Evolutionary conservation across 2,888 invertebrate genomes (phyloP).

Genomic region (Scelioninae gen. 2): DNA sequence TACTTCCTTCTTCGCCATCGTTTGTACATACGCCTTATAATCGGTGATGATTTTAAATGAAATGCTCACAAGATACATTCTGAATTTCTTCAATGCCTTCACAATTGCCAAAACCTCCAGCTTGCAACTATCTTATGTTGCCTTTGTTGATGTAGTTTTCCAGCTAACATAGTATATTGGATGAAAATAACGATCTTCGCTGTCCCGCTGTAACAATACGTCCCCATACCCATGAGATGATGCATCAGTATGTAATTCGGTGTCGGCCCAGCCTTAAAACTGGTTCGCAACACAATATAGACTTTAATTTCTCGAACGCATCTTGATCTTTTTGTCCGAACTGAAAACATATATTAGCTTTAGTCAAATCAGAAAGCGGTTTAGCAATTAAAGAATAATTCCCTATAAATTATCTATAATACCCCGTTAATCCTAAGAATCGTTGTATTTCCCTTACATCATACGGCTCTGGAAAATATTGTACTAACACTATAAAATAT

Average conservation of each 20-base stretch:
- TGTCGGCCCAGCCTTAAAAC: no score
- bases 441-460: constrained; percentile 41
- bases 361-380: constrained; percentile 35
- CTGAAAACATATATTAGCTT: constrained; percentile 6
- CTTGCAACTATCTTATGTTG: neutral
- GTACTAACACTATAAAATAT: constrained; percentile 31
- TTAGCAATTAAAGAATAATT: constrained; percentile 23
- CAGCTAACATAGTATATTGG: constrained; percentile 30
- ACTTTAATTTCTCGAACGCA: constrained; percentile 53
- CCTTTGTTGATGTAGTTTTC: constrained; percentile 11
- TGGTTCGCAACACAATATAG: neutral
- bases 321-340: constrained; percentile 4
- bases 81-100: neutral
- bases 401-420: constrained; percentile 1
- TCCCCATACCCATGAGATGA: constrained; percentile 8
- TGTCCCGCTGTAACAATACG: neutral
- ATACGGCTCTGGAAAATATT: constrained; percentile 48
- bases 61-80: constrained; percentile 1
- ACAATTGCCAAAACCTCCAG: constrained; percentile 1
- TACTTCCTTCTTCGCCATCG: constrained; percentile 3
- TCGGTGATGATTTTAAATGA: constrained; percentile 14
- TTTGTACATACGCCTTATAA: constrained; percentile 1
- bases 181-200: constrained; percentile 34
- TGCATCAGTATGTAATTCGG: constrained; percentile 29
- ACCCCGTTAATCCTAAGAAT: constrained; percentile 43